Conservation (phyloP, 1,140 invertebrate species). For the Ridgeia piscesae region DNA sequence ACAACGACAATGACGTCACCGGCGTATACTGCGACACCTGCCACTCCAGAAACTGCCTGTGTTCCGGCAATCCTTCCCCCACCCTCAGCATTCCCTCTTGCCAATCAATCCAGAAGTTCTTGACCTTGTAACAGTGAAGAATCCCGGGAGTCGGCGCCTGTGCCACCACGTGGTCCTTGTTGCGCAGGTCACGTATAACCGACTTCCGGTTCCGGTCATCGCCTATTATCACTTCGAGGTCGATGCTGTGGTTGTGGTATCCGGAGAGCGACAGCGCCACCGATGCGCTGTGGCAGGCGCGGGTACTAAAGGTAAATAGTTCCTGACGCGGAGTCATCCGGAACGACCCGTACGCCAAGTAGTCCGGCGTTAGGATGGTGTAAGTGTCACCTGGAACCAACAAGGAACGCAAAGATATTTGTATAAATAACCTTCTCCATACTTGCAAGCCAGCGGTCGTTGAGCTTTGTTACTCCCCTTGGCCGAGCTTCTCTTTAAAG, state of each 20-base stretch:
- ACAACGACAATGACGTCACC: neutral
- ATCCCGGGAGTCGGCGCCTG: constrained; percentile 8
- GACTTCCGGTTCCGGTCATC: neutral
- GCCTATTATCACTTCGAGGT: neutral
- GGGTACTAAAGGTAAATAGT: neutral
- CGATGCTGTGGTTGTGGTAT: neutral
- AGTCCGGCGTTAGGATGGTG: neutral
- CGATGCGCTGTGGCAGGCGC: neutral
- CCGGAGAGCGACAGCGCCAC: neutral
- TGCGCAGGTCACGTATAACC: neutral
- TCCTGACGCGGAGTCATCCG: neutral
- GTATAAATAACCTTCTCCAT: no score
- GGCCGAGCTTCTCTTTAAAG: no score
- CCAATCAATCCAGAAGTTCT: neutral
- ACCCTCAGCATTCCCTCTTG: neutral
- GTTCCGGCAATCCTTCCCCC: neutral
- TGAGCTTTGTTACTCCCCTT: no score
- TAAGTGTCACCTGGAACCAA: neutral
- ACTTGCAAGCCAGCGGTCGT: no score
- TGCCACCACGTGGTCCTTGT: neutral
- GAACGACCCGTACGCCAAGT: neutral
- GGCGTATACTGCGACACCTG: neutral
- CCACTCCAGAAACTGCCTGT: neutral
- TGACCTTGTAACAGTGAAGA: constrained; percentile 2
- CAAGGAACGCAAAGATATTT: neutral